Percentiles rank a stretch among this genome's conserved stretches.
These are phyloP conservation scores for Synergus laeviventris DNA, from an alignment of 2,888 invertebrate genomes.

Conservation along the genomic window DNA sequence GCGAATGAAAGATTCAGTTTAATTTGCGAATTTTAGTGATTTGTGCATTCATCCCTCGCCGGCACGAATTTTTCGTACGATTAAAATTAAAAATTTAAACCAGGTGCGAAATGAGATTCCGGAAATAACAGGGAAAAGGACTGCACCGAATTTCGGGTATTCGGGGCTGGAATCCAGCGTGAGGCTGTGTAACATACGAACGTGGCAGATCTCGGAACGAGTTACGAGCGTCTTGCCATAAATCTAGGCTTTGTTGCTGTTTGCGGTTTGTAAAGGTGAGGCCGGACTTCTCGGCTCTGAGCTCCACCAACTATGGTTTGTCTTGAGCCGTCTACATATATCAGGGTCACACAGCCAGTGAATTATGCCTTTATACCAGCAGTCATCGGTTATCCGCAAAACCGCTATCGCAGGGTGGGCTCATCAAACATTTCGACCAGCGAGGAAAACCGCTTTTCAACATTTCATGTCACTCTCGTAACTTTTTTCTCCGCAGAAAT, in stretches of 20 bases:
- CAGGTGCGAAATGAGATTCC: slow-evolving; percentile 5
- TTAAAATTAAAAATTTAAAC: slow-evolving; percentile 32
- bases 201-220: slow-evolving; percentile 33
- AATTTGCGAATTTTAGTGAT: neutral
- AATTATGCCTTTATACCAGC: slow-evolving; percentile 36
- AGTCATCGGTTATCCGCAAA: slow-evolving; percentile 39
- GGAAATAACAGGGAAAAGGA: slow-evolving; percentile 4
- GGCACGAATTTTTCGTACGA: slow-evolving; percentile 3
- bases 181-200: slow-evolving; percentile 32
- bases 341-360: slow-evolving; percentile 30
- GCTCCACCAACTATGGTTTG: slow-evolving; percentile 38
- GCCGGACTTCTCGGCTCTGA: slow-evolving; percentile 26
- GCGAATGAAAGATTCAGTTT: slow-evolving; percentile 26
- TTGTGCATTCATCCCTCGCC: neutral
- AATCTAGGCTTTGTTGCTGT: slow-evolving; percentile 58
- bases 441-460: slow-evolving; percentile 30
- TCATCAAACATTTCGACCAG: slow-evolving; percentile 31
- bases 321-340: slow-evolving; percentile 38
- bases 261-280: slow-evolving; percentile 51
- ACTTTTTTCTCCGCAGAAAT: neutral
- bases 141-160: neutral
- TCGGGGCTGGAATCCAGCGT: neutral
- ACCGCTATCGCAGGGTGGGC: slow-evolving; percentile 27
- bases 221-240: slow-evolving; percentile 47
- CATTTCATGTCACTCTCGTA: neutral